Evolutionary conservation across 2,113 vertebrate genomes (phyloP), one percentile per base, ranked within the genome.

Genomic region (Anser cygnoides): DNA sequence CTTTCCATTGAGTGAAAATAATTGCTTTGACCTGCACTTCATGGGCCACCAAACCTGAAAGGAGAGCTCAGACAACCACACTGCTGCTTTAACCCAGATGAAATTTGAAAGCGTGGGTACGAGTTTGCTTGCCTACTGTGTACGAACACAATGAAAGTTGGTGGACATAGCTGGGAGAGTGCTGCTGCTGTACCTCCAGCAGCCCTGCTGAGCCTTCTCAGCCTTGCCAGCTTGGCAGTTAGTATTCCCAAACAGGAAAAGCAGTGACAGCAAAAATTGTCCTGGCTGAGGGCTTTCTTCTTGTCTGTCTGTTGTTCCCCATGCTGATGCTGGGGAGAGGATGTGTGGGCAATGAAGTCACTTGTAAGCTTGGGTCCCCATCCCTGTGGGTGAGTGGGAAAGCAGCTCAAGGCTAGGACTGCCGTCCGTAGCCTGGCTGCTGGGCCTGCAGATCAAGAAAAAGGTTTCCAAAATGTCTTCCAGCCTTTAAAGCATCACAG

Each of bases 121-220:
- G 13, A 70, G 68, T 77, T 62, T 62, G 49, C 31, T 87, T 55
- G 35, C 33, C 33, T 59, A 8, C 2, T 10, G 4, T 19, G 15
- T 35, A 52, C 2, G 1, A 65, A 35, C 7, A 11, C 25, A 21
- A 25, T 54, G 35, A 79, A 54, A 75, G 25, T 12, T 23, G 13
- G 2, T 33, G 13, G 3, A 33, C 1, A 2, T 17, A 12, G 5
- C 9, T 33, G 67, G 13, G 25, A 28, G 15, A 26, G 21, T 23
- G 25, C 25, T 74, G 18, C 21, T 13, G 11, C 20, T 4, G 2
- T 25, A 46, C 2, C 5, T 13, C 18, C 23, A 11, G 23, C 49
- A 72, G 35, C 16, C 16, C 46, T 3, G 9, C 8, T 2, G 8
- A 61, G 10, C 21, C 44, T 58, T 28, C 46, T 66, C 46, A 50